phyloP scores from a whole-genome alignment of 2,888 invertebrate genomes.

The Parnassius glacialis region DNA sequence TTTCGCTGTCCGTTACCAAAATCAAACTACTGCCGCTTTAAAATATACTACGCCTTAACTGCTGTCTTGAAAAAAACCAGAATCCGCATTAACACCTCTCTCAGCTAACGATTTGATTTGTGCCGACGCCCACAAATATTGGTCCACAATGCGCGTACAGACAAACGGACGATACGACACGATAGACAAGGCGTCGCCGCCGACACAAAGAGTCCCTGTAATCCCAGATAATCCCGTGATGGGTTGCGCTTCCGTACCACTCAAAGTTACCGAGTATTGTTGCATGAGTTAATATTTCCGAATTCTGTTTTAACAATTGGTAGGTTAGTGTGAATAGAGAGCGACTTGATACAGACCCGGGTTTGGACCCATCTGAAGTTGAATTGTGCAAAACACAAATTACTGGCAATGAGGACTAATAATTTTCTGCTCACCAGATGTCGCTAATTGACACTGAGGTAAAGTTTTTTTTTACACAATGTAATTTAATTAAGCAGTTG shows the following conservation, averaged over 20 bases:
- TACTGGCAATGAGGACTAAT: too few species aligned
- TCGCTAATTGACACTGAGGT: too few species aligned
- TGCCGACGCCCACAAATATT: constrained; percentile 49
- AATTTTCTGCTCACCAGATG: too few species aligned
- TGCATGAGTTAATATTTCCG: neutral
- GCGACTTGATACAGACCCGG: too few species aligned
- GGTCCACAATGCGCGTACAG: constrained; percentile 23
- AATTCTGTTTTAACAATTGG: too few species aligned
- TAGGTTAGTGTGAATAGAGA: too few species aligned
- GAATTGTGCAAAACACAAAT: too few species aligned
- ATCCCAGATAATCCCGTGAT: constrained; percentile 30
- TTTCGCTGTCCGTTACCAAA: too few species aligned
- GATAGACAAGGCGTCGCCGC: constrained; percentile 21
- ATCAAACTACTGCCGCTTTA: too few species aligned
- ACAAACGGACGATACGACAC: constrained; percentile 8
- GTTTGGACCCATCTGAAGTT: too few species aligned
- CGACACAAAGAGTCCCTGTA: constrained; percentile 25
- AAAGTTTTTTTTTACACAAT: too few species aligned
- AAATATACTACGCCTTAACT: constrained; percentile 6
- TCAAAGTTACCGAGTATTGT: constrained; percentile 30
- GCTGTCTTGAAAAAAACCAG: constrained; percentile 12
- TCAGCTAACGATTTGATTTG: constrained; percentile 37
- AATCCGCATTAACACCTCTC: constrained; percentile 30
- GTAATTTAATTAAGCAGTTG: too few species aligned
- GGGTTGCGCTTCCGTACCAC: constrained; percentile 34